phyloP scores from a whole-genome alignment of 2,113 vertebrate genomes.

The Saimiri boliviensis region DNA sequence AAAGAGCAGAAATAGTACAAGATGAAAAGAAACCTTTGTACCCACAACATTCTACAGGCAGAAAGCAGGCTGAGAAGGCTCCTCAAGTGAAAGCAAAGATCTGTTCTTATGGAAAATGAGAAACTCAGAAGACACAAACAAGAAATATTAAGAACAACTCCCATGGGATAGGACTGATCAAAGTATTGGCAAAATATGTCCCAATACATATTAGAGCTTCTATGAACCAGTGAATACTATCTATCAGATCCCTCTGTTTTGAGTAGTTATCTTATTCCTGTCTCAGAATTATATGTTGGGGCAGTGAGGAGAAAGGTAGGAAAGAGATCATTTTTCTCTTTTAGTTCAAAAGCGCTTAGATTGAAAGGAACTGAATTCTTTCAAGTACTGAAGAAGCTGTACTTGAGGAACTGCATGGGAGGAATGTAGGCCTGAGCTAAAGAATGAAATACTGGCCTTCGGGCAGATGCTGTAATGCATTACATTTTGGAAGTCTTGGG shows the following conservation, averaged over 20 bases:
- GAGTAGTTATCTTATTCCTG: not conserved
- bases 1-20: not conserved
- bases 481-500: not conserved
- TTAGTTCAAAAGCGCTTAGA: not conserved
- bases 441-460: not conserved
- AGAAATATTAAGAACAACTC: not conserved
- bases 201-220: not conserved
- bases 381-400: not conserved
- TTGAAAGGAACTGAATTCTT: not conserved
- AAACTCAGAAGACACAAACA: not conserved
- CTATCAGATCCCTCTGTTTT: not conserved
- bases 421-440: not conserved
- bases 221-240: not conserved
- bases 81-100: not conserved
- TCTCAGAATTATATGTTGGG: not conserved
- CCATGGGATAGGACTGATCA: not conserved
- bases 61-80: not conserved
- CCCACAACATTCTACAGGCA: not conserved
- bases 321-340: not conserved
- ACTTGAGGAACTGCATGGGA: rapidly evolving
- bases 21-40: not conserved
- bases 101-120: not conserved
- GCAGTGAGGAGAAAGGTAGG: not conserved
- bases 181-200: not conserved
- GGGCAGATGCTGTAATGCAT: not conserved